Evolutionary conservation across 2,113 vertebrate species (phyloP).

Genomic region (Halichoerus grypus): DNA sequence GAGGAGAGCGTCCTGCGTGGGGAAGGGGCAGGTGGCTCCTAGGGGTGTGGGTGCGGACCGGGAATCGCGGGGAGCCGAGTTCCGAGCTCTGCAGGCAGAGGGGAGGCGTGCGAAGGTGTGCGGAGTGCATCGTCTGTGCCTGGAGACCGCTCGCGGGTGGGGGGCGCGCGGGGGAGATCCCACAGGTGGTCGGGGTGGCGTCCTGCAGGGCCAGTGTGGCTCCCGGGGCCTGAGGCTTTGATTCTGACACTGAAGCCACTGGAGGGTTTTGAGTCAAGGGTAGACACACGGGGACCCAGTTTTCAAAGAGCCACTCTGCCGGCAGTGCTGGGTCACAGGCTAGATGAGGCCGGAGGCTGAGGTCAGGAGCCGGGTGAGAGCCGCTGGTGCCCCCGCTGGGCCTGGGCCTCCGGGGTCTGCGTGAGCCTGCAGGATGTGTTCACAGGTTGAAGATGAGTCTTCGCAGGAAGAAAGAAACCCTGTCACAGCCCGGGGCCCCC

Average conservation of each 20-base stretch:
- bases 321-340: background rate
- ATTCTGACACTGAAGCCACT: background rate
- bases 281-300: background rate
- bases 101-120: background rate
- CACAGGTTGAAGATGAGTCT: background rate
- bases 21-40: background rate
- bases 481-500: background rate
- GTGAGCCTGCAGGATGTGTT: background rate
- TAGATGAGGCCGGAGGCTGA: background rate
- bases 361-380: background rate
- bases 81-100: background rate
- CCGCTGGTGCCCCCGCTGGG: background rate
- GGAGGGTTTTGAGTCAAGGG: background rate
- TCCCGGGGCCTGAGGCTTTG: background rate
- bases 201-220: background rate
- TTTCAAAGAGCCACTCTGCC: background rate
- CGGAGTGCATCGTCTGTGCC: background rate
- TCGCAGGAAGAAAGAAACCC: background rate
- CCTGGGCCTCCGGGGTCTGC: background rate
- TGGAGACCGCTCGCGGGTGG: background rate
- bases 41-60: accelerated
- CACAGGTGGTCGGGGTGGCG: background rate
- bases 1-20: background rate
- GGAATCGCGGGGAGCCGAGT: background rate
- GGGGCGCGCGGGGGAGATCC: too few relatives aligned